Percentiles rank a stretch among this genome's conserved stretches.
Conservation (phyloP, 2,888 invertebrate genomes). For the Pseudeuparius sepicola region DNA sequence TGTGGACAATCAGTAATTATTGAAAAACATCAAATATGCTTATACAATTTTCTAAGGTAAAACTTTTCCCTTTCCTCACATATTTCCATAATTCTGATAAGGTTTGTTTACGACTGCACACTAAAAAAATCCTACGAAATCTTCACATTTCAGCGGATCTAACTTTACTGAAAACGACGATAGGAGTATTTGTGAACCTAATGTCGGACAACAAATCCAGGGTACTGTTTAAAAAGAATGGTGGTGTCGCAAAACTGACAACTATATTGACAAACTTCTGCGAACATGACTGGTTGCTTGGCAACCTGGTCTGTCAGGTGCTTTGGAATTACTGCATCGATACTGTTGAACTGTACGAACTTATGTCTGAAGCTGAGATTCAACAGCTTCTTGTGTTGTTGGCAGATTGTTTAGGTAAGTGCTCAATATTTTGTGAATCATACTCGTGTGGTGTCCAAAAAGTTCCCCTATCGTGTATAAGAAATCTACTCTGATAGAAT, state of each 20-base stretch:
- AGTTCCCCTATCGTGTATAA: too few species aligned
- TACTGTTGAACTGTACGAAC: slow-evolving; percentile 40
- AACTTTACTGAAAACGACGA: slow-evolving; percentile 64
- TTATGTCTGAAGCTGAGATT: slow-evolving; percentile 42
- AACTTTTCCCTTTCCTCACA: too few species aligned
- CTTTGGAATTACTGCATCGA: slow-evolving; percentile 62
- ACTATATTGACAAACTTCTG: slow-evolving; percentile 48
- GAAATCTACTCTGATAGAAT: too few species aligned
- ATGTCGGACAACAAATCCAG: slow-evolving; percentile 50
- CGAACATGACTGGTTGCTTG: slow-evolving; percentile 58
- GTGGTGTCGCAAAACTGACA: slow-evolving; percentile 44
- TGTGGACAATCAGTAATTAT: too few species aligned
- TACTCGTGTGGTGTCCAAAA: too few species aligned
- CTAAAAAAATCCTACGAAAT: too few species aligned
- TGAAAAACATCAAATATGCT: too few species aligned
- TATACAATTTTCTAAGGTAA: too few species aligned
- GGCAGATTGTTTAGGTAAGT: slow-evolving; percentile 44
- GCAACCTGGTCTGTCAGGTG: slow-evolving; percentile 63
- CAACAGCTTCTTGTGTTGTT: slow-evolving; percentile 44
- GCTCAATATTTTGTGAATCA: too few species aligned
- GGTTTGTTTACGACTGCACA: too few species aligned
- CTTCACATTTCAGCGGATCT: slow-evolving; percentile 43
- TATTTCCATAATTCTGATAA: too few species aligned
- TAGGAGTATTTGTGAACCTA: slow-evolving; percentile 76
- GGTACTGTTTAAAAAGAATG: slow-evolving; percentile 42